These are phyloP conservation scores for Operophtera brumata DNA, from an alignment of 2,888 invertebrate species.

Conservation along the genomic window DNA sequence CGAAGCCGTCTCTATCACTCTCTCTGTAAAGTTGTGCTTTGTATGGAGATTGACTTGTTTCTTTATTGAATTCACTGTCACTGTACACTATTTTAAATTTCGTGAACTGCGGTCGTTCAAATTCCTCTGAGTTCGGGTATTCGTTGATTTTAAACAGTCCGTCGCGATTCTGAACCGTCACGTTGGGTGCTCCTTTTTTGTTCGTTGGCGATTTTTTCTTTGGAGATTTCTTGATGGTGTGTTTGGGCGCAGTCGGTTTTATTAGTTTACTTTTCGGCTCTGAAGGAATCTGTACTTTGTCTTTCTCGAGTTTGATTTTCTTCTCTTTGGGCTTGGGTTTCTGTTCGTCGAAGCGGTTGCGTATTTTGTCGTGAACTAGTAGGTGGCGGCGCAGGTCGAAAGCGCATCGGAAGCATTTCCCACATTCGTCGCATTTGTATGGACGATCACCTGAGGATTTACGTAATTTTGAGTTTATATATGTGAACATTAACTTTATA, in stretches of 20 bases:
- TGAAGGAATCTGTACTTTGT: conserved; percentile 5
- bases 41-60: conserved; percentile 25
- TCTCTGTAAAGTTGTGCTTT: conserved; percentile 35
- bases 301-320: conserved; percentile 29
- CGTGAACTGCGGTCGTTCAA: conserved; percentile 31
- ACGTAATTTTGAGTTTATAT: neutral
- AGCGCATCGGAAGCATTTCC: conserved; percentile 90
- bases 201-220: conserved; percentile 27
- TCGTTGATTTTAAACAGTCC: conserved; percentile 44
- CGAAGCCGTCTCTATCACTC: conserved; percentile 30
- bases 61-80: conserved; percentile 37
- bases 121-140: conserved; percentile 47
- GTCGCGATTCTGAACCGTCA: conserved; percentile 52
- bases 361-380: conserved; percentile 82
- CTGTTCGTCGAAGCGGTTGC: conserved; percentile 45
- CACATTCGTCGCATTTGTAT: conserved; percentile 87
- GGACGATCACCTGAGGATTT: conserved; percentile 86
- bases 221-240: conserved; percentile 25
- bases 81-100: conserved; percentile 57
- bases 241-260: conserved; percentile 16
- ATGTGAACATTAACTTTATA: no score
- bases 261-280: conserved; percentile 20
- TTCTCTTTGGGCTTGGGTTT: conserved; percentile 37
- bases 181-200: conserved; percentile 59
- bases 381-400: conserved; percentile 92